Conservation (phyloP, 2,888 invertebrate genomes). For the Laothoe populi region DNA sequence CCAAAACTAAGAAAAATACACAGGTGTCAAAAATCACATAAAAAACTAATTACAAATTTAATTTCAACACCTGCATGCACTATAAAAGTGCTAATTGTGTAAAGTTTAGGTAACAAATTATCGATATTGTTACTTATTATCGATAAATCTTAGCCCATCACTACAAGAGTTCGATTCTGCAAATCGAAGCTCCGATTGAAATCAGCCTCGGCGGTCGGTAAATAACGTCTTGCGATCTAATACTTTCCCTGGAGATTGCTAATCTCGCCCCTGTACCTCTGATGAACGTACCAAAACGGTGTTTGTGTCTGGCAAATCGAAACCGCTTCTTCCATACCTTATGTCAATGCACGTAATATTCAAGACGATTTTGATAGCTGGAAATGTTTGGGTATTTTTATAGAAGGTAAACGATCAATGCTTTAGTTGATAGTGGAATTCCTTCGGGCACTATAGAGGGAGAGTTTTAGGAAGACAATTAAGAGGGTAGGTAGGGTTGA, state of each 20-base stretch:
- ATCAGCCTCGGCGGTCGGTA: slow-evolving; percentile 71
- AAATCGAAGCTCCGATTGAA: slow-evolving; percentile 76
- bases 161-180: slow-evolving; percentile 57
- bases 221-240: slow-evolving; percentile 78
- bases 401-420: too few relatives aligned
- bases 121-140: neutral
- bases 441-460: too few relatives aligned
- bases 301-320: slow-evolving; percentile 46
- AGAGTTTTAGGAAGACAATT: too few relatives aligned
- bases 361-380: neutral
- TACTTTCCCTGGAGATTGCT: slow-evolving; percentile 78
- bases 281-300: slow-evolving; percentile 50
- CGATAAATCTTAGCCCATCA: slow-evolving; percentile 37
- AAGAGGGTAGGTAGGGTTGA: too few relatives aligned
- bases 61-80: too few relatives aligned
- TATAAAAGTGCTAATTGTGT: too few relatives aligned
- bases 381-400: neutral
- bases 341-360: neutral
- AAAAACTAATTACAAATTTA: too few relatives aligned
- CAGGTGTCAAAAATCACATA: too few relatives aligned
- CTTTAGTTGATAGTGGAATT: too few relatives aligned
- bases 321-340: slow-evolving; percentile 12
- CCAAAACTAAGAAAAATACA: too few relatives aligned
- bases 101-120: neutral
- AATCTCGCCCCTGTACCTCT: slow-evolving; percentile 58